Conservation (phyloP, 2,797 vertebrate species). For the Cynopterus sphinx region DNA sequence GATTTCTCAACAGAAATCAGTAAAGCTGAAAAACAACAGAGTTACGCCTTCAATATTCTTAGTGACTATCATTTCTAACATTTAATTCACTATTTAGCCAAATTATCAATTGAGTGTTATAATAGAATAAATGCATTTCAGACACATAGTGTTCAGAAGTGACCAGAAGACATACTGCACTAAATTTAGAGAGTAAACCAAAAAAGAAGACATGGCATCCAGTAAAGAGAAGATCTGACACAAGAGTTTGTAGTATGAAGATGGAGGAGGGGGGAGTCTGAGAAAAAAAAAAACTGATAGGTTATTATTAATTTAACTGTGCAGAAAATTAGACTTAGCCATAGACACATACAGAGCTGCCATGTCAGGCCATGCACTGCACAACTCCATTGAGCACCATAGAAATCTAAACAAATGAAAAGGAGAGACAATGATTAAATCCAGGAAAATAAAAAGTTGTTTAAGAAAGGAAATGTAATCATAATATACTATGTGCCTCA, state of each 20-base stretch:
- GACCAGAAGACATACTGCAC: background rate
- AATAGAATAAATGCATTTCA: constrained; percentile 16
- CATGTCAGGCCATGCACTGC: background rate
- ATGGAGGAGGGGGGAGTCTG: background rate
- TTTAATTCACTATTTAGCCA: background rate
- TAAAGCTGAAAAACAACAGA: background rate
- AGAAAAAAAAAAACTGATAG: background rate
- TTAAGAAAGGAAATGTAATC: constrained; percentile 1
- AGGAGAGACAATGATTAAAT: background rate
- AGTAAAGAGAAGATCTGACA: background rate
- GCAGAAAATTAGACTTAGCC: background rate
- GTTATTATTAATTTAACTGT: constrained; percentile 3
- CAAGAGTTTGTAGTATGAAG: background rate
- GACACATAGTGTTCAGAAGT: background rate
- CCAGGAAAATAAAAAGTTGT: background rate
- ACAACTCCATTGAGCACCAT: background rate
- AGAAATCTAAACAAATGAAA: background rate
- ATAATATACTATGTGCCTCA: background rate
- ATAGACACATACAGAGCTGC: background rate
- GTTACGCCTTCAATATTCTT: background rate
- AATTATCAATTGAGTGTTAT: background rate
- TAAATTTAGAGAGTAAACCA: background rate
- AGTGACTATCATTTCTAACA: constrained; percentile 20
- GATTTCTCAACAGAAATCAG: background rate
- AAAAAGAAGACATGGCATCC: background rate